Evolutionary conservation across 2,888 invertebrate species (phyloP).

Genomic region (Megalurothrips usitatus): DNA sequence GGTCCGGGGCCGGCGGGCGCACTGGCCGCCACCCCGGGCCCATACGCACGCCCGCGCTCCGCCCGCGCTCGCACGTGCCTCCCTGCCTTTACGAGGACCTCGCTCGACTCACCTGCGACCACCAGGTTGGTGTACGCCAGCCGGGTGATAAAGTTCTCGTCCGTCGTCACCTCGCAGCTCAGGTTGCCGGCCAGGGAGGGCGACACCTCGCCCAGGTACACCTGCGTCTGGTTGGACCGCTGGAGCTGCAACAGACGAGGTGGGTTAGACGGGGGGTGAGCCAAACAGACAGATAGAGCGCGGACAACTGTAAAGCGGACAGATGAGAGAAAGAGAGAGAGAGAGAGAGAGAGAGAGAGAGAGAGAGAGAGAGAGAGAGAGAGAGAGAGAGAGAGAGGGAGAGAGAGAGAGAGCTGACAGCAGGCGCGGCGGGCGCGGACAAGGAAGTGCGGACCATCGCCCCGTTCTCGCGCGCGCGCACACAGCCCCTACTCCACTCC

Average conservation of each 20-base stretch:
- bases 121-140: conserved; percentile 52
- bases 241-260: conserved; percentile 55
- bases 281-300: background rate
- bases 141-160: conserved; percentile 42
- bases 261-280: background rate
- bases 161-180: conserved; percentile 44
- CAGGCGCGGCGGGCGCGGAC: too few relatives aligned
- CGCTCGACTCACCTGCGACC: conserved; percentile 63
- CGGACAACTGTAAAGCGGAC: background rate
- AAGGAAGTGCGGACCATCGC: too few relatives aligned
- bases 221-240: conserved; percentile 45
- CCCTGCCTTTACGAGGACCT: background rate
- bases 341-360: too few relatives aligned
- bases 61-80: too few relatives aligned
- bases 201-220: conserved; percentile 41
- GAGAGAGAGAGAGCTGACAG: background rate
- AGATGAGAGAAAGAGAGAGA: background rate
- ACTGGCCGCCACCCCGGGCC: too few relatives aligned
- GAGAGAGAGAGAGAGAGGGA: too few relatives aligned
- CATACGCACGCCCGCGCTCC: too few relatives aligned
- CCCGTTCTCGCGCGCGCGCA: too few relatives aligned
- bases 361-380: too few relatives aligned
- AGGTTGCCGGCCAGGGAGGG: conserved; percentile 42
- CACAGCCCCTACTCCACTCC: too few relatives aligned
- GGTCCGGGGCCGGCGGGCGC: too few relatives aligned